A percentile compares a stretch with the other conserved stretches of the same genome.
Conservation (phyloP, 1,140 invertebrate genomes). For the Anoplolepis gracilipes region DNA sequence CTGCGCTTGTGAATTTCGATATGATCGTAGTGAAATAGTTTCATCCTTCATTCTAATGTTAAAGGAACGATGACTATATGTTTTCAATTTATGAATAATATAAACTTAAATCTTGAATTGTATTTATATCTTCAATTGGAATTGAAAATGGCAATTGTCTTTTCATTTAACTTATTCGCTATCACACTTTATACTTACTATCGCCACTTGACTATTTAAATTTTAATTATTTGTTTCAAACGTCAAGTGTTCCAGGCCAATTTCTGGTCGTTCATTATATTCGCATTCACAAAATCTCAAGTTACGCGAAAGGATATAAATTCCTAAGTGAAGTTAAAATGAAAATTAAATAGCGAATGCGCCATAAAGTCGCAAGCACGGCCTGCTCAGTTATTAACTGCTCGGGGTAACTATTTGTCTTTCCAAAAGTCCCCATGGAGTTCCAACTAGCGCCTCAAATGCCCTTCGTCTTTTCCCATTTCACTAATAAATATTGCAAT, state of each 20-base stretch:
- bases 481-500: constrained; percentile 76
- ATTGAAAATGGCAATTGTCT: background rate
- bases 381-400: constrained; percentile 51
- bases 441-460: constrained; percentile 33
- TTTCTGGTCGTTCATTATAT: background rate
- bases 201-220: constrained; percentile 5
- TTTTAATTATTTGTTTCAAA: constrained; percentile 5
- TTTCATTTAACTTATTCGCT: background rate
- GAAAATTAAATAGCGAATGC: constrained; percentile 56
- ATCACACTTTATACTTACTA: background rate
- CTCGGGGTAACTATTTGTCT: constrained; percentile 68
- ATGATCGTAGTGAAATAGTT: background rate
- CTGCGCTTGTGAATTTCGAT: constrained; percentile 3
- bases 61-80: background rate
- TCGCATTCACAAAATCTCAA: constrained; percentile 6
- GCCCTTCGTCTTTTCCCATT: constrained; percentile 13
- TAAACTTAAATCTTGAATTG: background rate
- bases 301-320: constrained; percentile 48
- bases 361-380: constrained; percentile 42
- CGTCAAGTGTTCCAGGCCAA: constrained; percentile 11
- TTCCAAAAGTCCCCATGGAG: constrained; percentile 54
- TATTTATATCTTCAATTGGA: background rate
- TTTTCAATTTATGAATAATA: background rate
- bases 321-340: constrained; percentile 56
- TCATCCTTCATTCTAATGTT: background rate